Base-by-base conservation (phyloP, 2,888 invertebrate species). In the Pristionchus arcanus region DNA sequence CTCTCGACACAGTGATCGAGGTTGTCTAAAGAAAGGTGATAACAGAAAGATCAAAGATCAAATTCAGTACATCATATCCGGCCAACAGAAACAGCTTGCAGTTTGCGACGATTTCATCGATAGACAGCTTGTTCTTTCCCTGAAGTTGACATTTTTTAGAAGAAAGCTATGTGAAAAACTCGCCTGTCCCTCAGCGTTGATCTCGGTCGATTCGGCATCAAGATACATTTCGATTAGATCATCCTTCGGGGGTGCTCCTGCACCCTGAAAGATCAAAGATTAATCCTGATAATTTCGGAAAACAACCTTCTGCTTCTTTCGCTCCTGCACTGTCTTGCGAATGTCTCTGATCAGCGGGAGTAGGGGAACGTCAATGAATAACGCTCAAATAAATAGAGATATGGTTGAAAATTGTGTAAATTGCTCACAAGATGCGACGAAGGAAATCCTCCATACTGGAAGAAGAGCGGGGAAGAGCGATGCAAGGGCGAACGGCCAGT, bases 61-160 rank as follows among this genome's bases (percentile, higher is more conserved):
- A 19, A 19, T 31, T 31, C 42, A 19, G 96, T 0, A 96, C 96
- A 92, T 96, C 94, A 87, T 92, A 94, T 25, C 94, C 94, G 71
- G 94, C 94, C 0, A 94, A 77, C 15, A 68, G 68, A 19, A 68
- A 68, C 9, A 68, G 68, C 13, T 68, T 68, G 68, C 68, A 68
- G 68, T 68, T 68, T 2, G 68, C 68, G 68, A 31, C 31, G 28
- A 68, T 68, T 16, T 68, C 68, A 66, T n/a, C 28, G n/a, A n/a
- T 66, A 25, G 66, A n/a, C 66, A 66, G 66, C 28, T 66, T 66
- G 66, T n/a, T 66, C 21, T 66, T 66, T 3, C 21, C 66, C 66
- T 66, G 15, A n/a, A 66, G 21, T n/a, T 9, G 94, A n/a, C 25
- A n/a, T 3, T 0, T n/a, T 16, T 21, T 7, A 63, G 89, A 42